Conservation (phyloP, 2,113 vertebrate species). For the Melanocharis versteri region DNA sequence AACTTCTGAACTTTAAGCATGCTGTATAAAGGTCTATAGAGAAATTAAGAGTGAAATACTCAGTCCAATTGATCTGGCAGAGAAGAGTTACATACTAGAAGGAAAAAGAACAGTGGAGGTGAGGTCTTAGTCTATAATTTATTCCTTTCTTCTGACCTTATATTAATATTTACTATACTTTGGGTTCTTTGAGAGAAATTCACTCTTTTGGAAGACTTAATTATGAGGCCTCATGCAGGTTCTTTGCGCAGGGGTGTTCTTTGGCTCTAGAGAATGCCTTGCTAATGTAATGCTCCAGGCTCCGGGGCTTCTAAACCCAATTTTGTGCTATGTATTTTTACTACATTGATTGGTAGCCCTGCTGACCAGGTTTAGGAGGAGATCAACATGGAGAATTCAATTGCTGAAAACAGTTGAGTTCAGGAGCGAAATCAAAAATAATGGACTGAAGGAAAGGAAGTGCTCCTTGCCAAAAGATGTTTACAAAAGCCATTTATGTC, state of each 20-base stretch:
- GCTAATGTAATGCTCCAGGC: background rate
- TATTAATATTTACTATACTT: background rate
- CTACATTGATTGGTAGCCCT: background rate
- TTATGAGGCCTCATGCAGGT: background rate
- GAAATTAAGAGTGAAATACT: background rate
- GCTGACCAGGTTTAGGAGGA: background rate
- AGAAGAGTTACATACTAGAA: background rate
- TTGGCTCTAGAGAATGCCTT: background rate
- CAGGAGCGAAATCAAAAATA: background rate
- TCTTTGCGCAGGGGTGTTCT: background rate
- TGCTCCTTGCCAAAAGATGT: background rate
- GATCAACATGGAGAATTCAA: background rate
- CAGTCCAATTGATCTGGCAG: background rate
- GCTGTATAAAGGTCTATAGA: background rate
- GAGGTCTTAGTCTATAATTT: background rate
- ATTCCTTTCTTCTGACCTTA: background rate
- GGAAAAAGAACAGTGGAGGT: background rate
- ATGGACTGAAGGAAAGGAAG: background rate
- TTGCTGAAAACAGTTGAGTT: background rate
- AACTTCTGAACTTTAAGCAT: background rate
- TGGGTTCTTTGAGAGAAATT: background rate
- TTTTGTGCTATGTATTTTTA: background rate
- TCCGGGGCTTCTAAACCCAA: background rate
- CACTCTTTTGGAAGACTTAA: background rate
- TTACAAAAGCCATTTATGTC: background rate